A percentile compares a stretch with the other conserved stretches of the same genome.
These are phyloP conservation scores for Yponomeuta cagnagella DNA, from an alignment of 2,888 invertebrate genomes.

Conservation along the genomic window DNA sequence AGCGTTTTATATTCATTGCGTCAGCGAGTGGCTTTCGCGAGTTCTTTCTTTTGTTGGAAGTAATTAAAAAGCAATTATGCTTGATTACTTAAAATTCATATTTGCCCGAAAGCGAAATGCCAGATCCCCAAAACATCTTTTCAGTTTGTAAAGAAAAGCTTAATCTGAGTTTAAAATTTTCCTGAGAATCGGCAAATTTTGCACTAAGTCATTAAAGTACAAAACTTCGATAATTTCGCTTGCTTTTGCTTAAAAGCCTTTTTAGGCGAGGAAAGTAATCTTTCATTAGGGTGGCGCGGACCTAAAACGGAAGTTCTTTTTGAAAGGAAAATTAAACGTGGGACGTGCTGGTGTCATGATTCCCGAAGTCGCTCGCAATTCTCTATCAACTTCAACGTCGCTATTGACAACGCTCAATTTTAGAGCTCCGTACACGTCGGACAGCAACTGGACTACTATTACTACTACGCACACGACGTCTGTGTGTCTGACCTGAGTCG, in stretches of 20 bases:
- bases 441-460: too few relatives aligned
- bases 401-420: too few relatives aligned
- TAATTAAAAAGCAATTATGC: conserved; percentile 73
- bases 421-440: too few relatives aligned
- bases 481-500: too few relatives aligned
- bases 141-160: conserved; percentile 69
- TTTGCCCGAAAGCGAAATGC: conserved; percentile 53
- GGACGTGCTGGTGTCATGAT: conserved; percentile 54
- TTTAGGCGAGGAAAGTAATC: conserved; percentile 74
- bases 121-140: conserved; percentile 60
- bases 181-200: conserved; percentile 73
- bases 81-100: conserved; percentile 67
- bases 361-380: conserved; percentile 3
- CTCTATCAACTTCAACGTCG: conserved; percentile 19
- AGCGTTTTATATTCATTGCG: conserved; percentile 29
- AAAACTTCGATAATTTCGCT: conserved; percentile 74
- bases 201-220: conserved; percentile 77
- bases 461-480: too few relatives aligned
- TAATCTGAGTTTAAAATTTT: conserved; percentile 76
- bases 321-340: conserved; percentile 74
- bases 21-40: conserved; percentile 28
- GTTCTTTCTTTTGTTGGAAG: conserved; percentile 43
- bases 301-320: conserved; percentile 75
- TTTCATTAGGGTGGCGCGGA: conserved; percentile 72
- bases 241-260: conserved; percentile 75